These are phyloP conservation scores for Meliscaeva auricollis DNA, from an alignment of 2,888 invertebrate genomes.

Conservation along the genomic window DNA sequence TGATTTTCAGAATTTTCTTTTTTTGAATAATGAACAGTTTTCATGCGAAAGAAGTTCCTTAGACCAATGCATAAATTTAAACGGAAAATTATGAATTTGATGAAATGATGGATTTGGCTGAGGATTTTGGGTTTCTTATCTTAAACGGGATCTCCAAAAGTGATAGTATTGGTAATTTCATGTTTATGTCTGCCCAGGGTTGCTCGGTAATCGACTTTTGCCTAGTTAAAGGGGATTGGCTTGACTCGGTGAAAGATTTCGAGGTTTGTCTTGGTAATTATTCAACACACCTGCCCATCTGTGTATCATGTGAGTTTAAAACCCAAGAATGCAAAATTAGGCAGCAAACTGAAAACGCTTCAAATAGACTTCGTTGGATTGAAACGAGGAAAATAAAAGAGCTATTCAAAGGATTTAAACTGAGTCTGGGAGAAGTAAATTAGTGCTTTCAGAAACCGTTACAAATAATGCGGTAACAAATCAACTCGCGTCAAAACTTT, in stretches of 20 bases:
- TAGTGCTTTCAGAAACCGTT: too few species aligned
- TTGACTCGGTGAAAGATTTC: not conserved
- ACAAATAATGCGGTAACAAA: too few species aligned
- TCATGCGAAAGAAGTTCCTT: not conserved
- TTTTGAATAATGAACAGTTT: not conserved
- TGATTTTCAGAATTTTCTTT: not conserved
- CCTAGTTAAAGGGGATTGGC: not conserved
- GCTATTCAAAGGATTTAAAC: too few species aligned
- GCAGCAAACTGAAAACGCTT: too few species aligned
- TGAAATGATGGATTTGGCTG: not conserved
- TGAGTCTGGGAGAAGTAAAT: too few species aligned
- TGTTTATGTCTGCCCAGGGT: not conserved
- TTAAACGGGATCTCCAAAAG: not conserved
- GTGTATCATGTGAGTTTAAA: too few species aligned
- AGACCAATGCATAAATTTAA: not conserved
- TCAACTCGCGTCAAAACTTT: too few species aligned
- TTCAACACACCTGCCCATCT: too few species aligned
- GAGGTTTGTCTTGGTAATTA: not conserved
- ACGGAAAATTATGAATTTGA: too few species aligned
- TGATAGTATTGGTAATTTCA: not conserved
- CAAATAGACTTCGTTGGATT: too few species aligned
- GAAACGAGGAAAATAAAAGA: too few species aligned
- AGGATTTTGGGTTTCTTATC: slow-evolving; percentile 2
- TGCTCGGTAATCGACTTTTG: slow-evolving; percentile 6
- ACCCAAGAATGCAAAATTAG: too few species aligned